Evolutionary conservation across 1,140 invertebrate genomes (phyloP).

Genomic region (Rhyzopertha dominica): DNA sequence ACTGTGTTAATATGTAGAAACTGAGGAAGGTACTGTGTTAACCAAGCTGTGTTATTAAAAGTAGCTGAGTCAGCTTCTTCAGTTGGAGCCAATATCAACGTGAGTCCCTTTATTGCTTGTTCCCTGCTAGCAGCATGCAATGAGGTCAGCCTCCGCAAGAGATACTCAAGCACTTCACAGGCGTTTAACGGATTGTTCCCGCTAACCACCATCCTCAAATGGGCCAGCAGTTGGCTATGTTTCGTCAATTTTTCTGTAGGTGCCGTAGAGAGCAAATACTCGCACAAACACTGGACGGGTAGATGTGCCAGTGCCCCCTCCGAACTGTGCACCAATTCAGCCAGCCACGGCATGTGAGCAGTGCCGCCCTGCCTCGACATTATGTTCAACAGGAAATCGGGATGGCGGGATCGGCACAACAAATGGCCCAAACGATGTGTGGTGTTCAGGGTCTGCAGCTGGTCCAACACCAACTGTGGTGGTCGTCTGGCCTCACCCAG

Average conservation of each 20-base stretch:
- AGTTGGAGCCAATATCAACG: slow-evolving; percentile 50
- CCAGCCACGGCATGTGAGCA: slow-evolving; percentile 94
- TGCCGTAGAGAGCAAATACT: slow-evolving; percentile 81
- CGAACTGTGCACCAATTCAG: slow-evolving; percentile 87
- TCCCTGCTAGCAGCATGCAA: slow-evolving; percentile 68
- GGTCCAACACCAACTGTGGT: slow-evolving; percentile 70
- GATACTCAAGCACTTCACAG: slow-evolving; percentile 87
- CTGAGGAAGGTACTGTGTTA: slow-evolving; percentile 68
- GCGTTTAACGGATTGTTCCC: slow-evolving; percentile 58
- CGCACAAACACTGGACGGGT: slow-evolving; percentile 93
- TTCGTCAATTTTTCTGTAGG: slow-evolving; percentile 60
- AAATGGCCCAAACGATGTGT: slow-evolving; percentile 82
- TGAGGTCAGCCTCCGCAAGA: slow-evolving; percentile 79
- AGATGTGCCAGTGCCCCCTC: slow-evolving; percentile 80
- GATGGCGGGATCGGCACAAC: slow-evolving; percentile 81
- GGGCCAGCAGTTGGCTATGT: slow-evolving; percentile 72
- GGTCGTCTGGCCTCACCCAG: slow-evolving; percentile 74
- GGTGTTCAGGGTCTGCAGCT: slow-evolving; percentile 73
- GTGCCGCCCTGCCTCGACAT: slow-evolving; percentile 81
- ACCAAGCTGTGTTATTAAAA: slow-evolving; percentile 56
- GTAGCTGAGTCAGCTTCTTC: slow-evolving; percentile 41
- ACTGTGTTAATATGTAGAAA: slow-evolving; percentile 68
- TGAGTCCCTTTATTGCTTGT: slow-evolving; percentile 68
- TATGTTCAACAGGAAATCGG: slow-evolving; percentile 89
- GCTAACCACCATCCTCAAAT: slow-evolving; percentile 65